Conservation (phyloP, 2,888 invertebrate species). For the Ptychoptera contaminata region DNA sequence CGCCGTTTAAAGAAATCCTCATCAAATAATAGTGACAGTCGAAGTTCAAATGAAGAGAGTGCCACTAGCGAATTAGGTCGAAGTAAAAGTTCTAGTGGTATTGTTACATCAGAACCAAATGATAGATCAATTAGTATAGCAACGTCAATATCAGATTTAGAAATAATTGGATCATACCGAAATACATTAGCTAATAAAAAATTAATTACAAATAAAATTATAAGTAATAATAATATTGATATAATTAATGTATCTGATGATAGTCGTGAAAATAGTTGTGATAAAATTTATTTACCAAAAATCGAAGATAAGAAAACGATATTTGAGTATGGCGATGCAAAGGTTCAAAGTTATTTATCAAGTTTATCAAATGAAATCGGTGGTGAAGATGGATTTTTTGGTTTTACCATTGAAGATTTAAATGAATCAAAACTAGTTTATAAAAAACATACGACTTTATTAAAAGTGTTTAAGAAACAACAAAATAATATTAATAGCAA, state of each 20-base stretch:
- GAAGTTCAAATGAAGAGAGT: constrained; percentile 16
- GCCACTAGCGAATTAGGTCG: constrained; percentile 19
- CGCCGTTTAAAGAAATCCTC: constrained; percentile 41
- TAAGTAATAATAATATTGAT: neutral
- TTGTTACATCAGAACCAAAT: constrained; percentile 12
- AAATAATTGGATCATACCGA: constrained; percentile 2
- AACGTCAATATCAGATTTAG: constrained; percentile 7
- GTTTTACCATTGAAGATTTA: no score
- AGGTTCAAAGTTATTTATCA: neutral
- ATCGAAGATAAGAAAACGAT: neutral
- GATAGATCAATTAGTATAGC: constrained; percentile 11
- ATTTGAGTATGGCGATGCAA: neutral
- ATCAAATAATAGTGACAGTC: constrained; percentile 11
- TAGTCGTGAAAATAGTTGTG: neutral
- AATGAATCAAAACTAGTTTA: no score
- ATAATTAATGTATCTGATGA: constrained; percentile 2
- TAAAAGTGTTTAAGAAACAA: no score
- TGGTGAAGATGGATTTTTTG: no score
- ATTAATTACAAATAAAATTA: neutral
- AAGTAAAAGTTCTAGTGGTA: constrained; percentile 19
- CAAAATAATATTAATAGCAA: no score
- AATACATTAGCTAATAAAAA: neutral
- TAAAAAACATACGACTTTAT: no score
- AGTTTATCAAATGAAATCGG: neutral
- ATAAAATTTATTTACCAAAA: neutral